phyloP scores from a whole-genome alignment of 2,888 invertebrate genomes.

The Odontocerum albicorne region DNA sequence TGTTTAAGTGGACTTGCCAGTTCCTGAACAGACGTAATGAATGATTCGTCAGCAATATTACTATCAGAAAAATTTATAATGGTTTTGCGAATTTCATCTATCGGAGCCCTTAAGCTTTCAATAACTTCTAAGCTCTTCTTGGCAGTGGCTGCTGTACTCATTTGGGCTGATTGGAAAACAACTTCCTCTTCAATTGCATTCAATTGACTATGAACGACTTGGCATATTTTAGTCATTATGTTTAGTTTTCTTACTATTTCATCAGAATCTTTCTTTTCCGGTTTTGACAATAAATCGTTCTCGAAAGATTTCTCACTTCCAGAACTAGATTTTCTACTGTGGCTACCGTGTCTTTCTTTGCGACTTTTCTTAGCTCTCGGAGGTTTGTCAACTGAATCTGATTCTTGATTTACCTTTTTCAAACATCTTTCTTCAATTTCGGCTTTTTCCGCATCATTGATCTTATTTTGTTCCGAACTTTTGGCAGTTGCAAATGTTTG shows the following conservation, averaged over 20 bases:
- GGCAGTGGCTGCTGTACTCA: conserved; percentile 67
- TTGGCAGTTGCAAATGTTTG: conserved; percentile 69
- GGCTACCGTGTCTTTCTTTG: conserved; percentile 50
- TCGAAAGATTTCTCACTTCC: conserved; percentile 54
- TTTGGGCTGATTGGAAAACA: conserved; percentile 63
- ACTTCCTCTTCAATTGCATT: conserved; percentile 66
- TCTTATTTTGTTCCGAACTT: conserved; percentile 52
- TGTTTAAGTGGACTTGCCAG: conserved; percentile 61
- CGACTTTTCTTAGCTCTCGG: conserved; percentile 41
- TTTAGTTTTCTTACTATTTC: conserved; percentile 39
- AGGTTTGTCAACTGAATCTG: conserved; percentile 25
- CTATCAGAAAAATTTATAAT: conserved; percentile 57
- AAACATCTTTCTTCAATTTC: conserved; percentile 14
- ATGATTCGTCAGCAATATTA: conserved; percentile 46
- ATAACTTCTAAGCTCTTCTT: conserved; percentile 68
- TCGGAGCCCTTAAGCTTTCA: conserved; percentile 61
- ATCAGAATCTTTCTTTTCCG: conserved; percentile 38
- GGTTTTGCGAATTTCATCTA: conserved; percentile 66
- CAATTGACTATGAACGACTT: conserved; percentile 58
- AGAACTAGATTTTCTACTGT: conserved; percentile 51
- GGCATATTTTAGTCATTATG: conserved; percentile 42
- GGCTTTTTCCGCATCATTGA: conserved; percentile 41
- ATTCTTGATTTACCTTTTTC: conserved; percentile 39
- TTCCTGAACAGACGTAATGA: conserved; percentile 58
- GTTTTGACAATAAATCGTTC: background rate